Evolutionary conservation across 2,888 invertebrate genomes (phyloP).

Genomic region (Schizaphis graminum): DNA sequence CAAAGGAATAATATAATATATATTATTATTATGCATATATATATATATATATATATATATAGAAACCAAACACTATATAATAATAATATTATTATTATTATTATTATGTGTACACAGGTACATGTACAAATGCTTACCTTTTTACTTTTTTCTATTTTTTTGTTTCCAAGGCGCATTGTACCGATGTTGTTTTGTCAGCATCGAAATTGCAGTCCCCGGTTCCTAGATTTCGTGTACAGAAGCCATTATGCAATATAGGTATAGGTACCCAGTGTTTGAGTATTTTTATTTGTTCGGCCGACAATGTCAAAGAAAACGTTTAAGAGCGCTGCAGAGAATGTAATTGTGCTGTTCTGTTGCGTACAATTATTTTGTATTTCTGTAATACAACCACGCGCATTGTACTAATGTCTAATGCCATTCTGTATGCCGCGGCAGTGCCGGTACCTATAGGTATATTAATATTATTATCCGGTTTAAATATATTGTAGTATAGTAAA

Average conservation of each 20-base stretch:
- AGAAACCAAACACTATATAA: conserved; percentile 21
- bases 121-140: conserved; percentile 25
- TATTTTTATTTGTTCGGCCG: conserved; percentile 16
- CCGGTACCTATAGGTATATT: neutral
- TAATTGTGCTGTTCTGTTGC: conserved; percentile 34
- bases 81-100: neutral
- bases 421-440: neutral
- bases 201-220: conserved; percentile 27
- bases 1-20: conserved; percentile 21
- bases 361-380: conserved; percentile 17
- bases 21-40: neutral
- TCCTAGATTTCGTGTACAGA: neutral
- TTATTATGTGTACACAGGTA: conserved; percentile 8
- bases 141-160: conserved; percentile 2
- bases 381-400: neutral
- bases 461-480: conserved; percentile 7
- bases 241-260: neutral
- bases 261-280: neutral
- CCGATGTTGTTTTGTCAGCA: conserved; percentile 30
- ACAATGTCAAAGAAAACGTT: conserved; percentile 36
- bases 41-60: neutral
- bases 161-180: conserved; percentile 1
- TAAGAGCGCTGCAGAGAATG: conserved; percentile 12
- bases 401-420: neutral
- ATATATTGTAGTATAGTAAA: neutral